Percentiles rank a stretch among this genome's conserved stretches.
These are phyloP conservation scores for Anableps anableps DNA, from an alignment of 2,797 vertebrate species.

Conservation along the genomic window DNA sequence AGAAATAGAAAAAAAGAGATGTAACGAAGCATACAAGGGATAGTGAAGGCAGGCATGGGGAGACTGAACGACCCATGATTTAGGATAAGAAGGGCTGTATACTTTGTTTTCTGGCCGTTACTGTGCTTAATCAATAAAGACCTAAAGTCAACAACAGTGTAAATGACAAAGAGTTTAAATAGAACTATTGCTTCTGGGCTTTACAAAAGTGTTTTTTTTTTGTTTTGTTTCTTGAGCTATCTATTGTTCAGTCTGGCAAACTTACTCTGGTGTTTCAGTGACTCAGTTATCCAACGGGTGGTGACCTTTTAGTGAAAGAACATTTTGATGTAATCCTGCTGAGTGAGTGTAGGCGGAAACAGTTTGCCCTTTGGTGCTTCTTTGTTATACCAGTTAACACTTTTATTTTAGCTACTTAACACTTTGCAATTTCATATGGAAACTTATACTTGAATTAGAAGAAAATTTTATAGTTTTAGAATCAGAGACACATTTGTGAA, in stretches of 20 bases:
- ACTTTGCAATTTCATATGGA: background rate
- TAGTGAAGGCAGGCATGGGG: conserved; percentile 9
- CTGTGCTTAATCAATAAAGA: conserved; percentile 61
- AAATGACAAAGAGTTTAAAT: conserved; percentile 16
- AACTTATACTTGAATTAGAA: background rate
- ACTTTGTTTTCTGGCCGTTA: conserved; percentile 52
- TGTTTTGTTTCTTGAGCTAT: conserved; percentile 1
- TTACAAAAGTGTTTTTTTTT: conserved; percentile 2
- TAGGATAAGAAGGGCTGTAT: conserved; percentile 36
- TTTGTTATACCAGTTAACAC: conserved; percentile 3
- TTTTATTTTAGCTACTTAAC: background rate
- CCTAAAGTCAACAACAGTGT: conserved; percentile 29
- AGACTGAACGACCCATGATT: conserved; percentile 49
- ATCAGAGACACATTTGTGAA: background rate
- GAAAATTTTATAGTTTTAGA: background rate
- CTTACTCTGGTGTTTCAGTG: conserved; percentile 6
- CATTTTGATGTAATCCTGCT: background rate
- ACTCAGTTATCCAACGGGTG: conserved; percentile 5
- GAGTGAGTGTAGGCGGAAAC: background rate
- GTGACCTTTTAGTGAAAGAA: background rate
- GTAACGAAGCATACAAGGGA: conserved; percentile 21
- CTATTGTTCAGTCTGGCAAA: conserved; percentile 13
- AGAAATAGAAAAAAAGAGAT: conserved; percentile 2
- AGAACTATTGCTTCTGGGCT: conserved; percentile 13
- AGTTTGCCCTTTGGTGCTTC: background rate